Evolutionary conservation across 2,888 invertebrate species (phyloP).

Genomic region (Cantharis flavilabris): DNA sequence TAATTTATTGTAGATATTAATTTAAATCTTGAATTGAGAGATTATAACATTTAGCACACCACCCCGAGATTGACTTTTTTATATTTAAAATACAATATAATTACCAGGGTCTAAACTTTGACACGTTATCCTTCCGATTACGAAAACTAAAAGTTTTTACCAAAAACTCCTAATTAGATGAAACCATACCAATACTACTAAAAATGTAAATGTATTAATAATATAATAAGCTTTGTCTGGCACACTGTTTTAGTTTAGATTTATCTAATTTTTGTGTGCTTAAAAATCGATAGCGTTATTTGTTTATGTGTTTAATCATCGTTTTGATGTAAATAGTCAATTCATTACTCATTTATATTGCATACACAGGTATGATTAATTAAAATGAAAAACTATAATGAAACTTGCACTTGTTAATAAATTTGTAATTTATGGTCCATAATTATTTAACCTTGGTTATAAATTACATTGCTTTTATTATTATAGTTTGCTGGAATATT

Average conservation of each 20-base stretch:
- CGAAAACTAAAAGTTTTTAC: neutral
- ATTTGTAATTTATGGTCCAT: neutral
- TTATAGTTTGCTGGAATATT: neutral
- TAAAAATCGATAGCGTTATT: neutral
- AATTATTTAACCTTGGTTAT: neutral
- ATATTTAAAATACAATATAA: neutral
- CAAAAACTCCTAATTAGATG: neutral
- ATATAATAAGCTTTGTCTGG: neutral
- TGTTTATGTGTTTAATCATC: neutral
- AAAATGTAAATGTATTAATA: neutral
- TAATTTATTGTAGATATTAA: too few relatives aligned
- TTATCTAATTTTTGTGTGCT: neutral
- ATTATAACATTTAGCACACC: neutral
- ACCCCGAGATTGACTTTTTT: neutral
- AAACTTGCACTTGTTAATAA: neutral
- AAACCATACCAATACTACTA: neutral
- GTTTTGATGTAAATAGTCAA: neutral
- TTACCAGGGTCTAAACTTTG: neutral
- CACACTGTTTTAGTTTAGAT: neutral
- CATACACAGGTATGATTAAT: neutral
- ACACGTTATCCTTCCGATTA: neutral
- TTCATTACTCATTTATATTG: neutral
- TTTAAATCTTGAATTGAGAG: too few relatives aligned
- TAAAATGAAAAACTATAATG: neutral
- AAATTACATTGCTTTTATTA: neutral